Conservation (phyloP, 1,140 invertebrate genomes). For the Trichomalopsis sarcophagae region DNA sequence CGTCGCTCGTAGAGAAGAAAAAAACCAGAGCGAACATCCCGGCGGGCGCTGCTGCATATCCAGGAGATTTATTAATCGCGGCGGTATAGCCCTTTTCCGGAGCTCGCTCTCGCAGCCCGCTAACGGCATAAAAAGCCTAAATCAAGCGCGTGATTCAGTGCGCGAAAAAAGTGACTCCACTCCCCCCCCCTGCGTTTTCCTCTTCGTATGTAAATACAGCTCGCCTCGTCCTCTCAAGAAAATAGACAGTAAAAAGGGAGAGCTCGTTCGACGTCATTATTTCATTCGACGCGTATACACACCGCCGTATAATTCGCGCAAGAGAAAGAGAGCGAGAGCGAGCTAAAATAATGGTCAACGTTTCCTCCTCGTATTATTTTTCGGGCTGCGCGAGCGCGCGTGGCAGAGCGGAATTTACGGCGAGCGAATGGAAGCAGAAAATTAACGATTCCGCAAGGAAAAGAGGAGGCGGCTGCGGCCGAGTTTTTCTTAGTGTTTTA, state of each 20-base stretch:
- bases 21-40: neutral
- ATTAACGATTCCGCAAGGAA: constrained; percentile 72
- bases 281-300: constrained; percentile 42
- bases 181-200: neutral
- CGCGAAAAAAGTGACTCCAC: neutral
- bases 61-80: constrained; percentile 49
- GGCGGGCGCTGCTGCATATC: neutral
- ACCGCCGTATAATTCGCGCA: constrained; percentile 6
- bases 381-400: constrained; percentile 57
- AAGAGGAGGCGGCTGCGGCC: constrained; percentile 56
- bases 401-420: constrained; percentile 69
- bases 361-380: constrained; percentile 75
- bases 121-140: constrained; percentile 42
- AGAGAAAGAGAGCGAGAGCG: constrained; percentile 39
- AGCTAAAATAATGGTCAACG: constrained; percentile 72
- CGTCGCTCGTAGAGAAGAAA: too few relatives aligned
- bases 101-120: neutral
- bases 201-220: constrained; percentile 42
- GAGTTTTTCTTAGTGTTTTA: constrained; percentile 74
- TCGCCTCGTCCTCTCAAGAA: constrained; percentile 42
- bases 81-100: constrained; percentile 46
- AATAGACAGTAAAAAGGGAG: constrained; percentile 47
- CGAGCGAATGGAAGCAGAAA: constrained; percentile 76
- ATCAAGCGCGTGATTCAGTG: constrained; percentile 50
- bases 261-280: constrained; percentile 50